A percentile compares a stretch with the other conserved stretches of the same genome.
phyloP scores from a whole-genome alignment of 2,797 vertebrate genomes.

The Aratinga solstitialis region DNA sequence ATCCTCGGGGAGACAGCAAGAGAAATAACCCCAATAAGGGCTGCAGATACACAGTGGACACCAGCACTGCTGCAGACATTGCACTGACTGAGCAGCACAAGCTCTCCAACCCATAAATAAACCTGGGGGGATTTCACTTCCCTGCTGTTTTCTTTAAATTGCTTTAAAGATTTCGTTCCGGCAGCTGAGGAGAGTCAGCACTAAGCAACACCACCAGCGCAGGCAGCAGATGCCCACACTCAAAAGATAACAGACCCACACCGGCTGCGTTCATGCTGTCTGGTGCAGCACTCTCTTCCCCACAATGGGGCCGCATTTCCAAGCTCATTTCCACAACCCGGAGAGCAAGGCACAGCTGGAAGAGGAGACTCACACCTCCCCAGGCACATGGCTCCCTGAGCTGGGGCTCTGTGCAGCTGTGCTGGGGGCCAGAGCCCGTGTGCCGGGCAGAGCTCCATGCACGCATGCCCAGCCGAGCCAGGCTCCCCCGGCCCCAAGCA shows the following conservation, averaged over 20 bases:
- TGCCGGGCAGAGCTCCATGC: neutral
- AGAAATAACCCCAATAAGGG: neutral
- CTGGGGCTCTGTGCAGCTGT: neutral
- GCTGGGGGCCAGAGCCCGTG: neutral
- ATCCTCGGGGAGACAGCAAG: neutral
- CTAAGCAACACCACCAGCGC: neutral
- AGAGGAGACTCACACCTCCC: neutral
- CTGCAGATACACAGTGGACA: neutral
- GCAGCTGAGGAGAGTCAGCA: neutral
- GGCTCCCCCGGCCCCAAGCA: conserved; percentile 2
- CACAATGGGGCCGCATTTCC: neutral
- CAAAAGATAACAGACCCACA: neutral
- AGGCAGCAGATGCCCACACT: neutral
- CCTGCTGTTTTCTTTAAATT: neutral
- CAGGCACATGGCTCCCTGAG: neutral
- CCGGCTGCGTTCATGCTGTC: neutral
- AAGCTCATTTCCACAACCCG: neutral
- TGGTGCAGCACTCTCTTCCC: neutral
- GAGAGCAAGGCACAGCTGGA: neutral
- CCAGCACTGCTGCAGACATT: neutral
- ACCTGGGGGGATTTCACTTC: neutral
- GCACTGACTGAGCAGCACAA: neutral
- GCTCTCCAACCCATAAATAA: neutral
- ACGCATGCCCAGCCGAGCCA: neutral
- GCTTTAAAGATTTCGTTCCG: neutral